Base-by-base conservation (phyloP, 1,140 invertebrate genomes). In the Cecropterus lyciades region DNA sequence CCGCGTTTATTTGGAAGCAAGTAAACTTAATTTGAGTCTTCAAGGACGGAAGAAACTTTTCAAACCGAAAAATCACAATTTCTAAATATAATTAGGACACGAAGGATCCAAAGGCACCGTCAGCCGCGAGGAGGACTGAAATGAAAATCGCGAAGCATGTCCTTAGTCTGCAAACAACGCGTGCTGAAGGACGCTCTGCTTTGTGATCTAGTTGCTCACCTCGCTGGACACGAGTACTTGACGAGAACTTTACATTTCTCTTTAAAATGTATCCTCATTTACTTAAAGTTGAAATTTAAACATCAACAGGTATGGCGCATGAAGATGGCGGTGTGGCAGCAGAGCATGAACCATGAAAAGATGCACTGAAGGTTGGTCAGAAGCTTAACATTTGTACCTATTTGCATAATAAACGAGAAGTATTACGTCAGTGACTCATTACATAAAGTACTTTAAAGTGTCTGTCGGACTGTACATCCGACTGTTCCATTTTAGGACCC, bases 311-410 rank as follows among this genome's bases (percentile, higher is more conserved):
- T 33, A 45, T 72, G 73, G 69, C 67, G 72, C 63, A 82, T 77
- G 80, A 84, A 82, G 74, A 86, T 73, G 76, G 77, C 72, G 75
- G 75, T 64, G 65, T 68, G 65, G 71, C 83, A 87, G 76, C 87
- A 69, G 78, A 89, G 85, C 89, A 72, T 91, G 70, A 91, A 89
- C 79, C 86, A 80, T 91, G 81, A 81, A 88, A 78, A 80, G 75
- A 73, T 74, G 72, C 70, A 72, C 68, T 72, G 65, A 69, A 70
- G 60, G 55, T 53, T 63, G 69, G 69, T 72, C 67, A 73, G 70
- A 73, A 72, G 68, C 59, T 66, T 71, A 65, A 62, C 60, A 59
- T 63, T 64, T 64, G 49, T 56, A 49, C 37, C 37, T 56, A 56
- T 56, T 56, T 56, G 42, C 55, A 65, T 69, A 63, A 69, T 69